Evolutionary conservation across 2,888 invertebrate genomes (phyloP).

Genomic region (Pycnomerus fuliginosus): DNA sequence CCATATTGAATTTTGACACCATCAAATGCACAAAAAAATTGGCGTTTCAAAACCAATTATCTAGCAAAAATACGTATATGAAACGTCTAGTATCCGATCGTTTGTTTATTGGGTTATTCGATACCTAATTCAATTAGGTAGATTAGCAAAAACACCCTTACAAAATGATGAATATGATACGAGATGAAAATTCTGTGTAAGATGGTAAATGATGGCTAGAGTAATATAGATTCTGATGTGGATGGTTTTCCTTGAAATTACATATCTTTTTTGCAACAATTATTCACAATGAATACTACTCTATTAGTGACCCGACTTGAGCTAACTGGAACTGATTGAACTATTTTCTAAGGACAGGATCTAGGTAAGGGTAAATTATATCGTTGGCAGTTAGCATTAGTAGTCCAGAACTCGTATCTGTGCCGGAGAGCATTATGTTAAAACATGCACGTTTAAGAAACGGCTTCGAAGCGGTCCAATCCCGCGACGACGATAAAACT

Average conservation of each 20-base stretch:
- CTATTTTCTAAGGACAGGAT: slow-evolving; percentile 5
- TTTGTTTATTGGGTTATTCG: no score
- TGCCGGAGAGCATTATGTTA: slow-evolving; percentile 32
- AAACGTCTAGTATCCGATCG: no score
- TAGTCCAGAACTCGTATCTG: slow-evolving; percentile 28
- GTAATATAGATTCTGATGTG: no score
- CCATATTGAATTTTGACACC: no score
- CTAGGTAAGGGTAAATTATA: background rate
- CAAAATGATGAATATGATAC: no score
- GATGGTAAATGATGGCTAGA: no score
- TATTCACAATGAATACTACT: slow-evolving; percentile 6
- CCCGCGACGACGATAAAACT: slow-evolving; percentile 51
- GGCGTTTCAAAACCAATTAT: no score
- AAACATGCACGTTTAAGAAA: slow-evolving; percentile 31
- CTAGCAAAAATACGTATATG: no score
- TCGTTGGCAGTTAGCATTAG: background rate
- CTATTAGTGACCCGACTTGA: slow-evolving; percentile 1
- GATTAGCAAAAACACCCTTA: no score
- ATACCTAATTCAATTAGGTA: no score
- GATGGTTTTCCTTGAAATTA: background rate
- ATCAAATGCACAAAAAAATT: no score
- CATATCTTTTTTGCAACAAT: slow-evolving; percentile 1
- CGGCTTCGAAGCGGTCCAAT: slow-evolving; percentile 28
- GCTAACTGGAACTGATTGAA: slow-evolving; percentile 10
- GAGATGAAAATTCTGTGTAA: no score